Conservation (phyloP, 2,888 invertebrate genomes). For the Apotomis turbidana region DNA sequence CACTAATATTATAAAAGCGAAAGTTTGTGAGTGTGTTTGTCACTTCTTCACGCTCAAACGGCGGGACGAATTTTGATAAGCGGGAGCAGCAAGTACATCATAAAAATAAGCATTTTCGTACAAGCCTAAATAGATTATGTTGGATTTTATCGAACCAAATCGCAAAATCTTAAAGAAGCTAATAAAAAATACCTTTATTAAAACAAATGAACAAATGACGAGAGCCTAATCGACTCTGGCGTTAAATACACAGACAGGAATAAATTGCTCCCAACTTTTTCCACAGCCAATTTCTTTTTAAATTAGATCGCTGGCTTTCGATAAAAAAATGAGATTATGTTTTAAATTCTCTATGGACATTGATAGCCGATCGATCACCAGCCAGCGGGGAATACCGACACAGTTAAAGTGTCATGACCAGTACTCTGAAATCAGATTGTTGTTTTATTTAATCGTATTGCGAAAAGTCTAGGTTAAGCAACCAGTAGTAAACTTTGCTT, state of each 20-base stretch:
- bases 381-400: constrained; percentile 33
- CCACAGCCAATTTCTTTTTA: constrained; percentile 36
- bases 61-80: too few relatives aligned
- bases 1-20: too few relatives aligned
- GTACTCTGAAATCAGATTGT: not conserved
- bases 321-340: constrained; percentile 40
- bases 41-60: too few relatives aligned
- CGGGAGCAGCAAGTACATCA: too few relatives aligned
- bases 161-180: not conserved
- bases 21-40: too few relatives aligned
- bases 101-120: too few relatives aligned
- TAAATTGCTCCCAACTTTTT: constrained; percentile 37
- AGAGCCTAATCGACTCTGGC: constrained; percentile 4
- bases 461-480: too few relatives aligned
- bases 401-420: not conserved
- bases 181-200: not conserved
- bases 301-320: constrained; percentile 39
- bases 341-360: constrained; percentile 56
- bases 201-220: constrained; percentile 22
- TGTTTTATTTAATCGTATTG: too few relatives aligned
- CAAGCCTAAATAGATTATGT: not conserved
- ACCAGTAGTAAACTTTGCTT: too few relatives aligned
- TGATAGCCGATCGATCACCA: constrained; percentile 71
- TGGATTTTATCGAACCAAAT: not conserved
- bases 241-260: constrained; percentile 23